These are phyloP conservation scores for Diaperis boleti DNA, from an alignment of 2,888 invertebrate genomes.

Conservation along the genomic window DNA sequence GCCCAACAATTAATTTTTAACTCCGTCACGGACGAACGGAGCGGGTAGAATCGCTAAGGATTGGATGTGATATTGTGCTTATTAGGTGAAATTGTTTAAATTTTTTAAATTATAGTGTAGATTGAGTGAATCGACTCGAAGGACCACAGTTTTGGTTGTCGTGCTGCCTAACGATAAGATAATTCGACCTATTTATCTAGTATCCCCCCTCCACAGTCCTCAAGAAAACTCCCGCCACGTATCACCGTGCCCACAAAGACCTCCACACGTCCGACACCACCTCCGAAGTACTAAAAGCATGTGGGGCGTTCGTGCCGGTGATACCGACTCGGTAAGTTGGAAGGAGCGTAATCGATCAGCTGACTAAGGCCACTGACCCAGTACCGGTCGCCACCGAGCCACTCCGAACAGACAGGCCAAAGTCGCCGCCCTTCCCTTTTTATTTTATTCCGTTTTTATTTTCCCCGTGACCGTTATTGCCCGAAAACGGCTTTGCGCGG, in stretches of 20 bases:
- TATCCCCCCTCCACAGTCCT: too few species aligned
- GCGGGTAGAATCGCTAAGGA: too few species aligned
- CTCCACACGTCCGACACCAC: neutral
- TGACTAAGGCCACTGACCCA: constrained; percentile 53
- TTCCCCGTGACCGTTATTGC: constrained; percentile 12
- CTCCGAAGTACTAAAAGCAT: constrained; percentile 5
- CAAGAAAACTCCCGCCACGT: too few species aligned
- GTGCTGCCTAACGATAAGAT: too few species aligned
- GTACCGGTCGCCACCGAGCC: constrained; percentile 45
- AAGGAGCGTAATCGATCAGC: constrained; percentile 50
- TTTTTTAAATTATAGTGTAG: too few species aligned
- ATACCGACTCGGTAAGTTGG: constrained; percentile 25
- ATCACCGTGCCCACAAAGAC: neutral
- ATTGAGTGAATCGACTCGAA: too few species aligned
- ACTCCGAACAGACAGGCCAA: constrained; percentile 22
- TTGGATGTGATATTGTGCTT: too few species aligned
- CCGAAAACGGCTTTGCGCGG: neutral
- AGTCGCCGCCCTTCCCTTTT: constrained; percentile 19
- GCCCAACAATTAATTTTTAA: constrained; percentile 34
- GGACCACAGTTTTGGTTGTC: too few species aligned
- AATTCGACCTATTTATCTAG: too few species aligned
- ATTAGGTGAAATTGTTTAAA: too few species aligned
- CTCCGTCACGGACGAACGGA: constrained; percentile 11
- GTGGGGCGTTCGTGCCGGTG: constrained; percentile 20
- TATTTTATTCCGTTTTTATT: constrained; percentile 8